phyloP scores from a whole-genome alignment of 1,140 invertebrate genomes.

The Coptotermes formosanus region DNA sequence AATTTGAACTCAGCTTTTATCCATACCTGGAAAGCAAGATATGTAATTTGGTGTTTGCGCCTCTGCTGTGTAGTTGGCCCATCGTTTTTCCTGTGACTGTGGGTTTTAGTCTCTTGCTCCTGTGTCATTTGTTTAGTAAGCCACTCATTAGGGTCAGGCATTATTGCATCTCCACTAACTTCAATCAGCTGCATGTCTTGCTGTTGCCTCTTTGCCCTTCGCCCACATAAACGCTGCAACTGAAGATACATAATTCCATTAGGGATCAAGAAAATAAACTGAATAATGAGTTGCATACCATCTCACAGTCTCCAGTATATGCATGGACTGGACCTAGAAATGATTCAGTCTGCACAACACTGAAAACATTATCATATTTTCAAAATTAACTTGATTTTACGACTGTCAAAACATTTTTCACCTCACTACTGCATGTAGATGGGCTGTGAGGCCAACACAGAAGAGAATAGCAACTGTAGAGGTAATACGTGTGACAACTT shows the following conservation, averaged over 20 bases:
- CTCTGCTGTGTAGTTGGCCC: slow-evolving; percentile 69
- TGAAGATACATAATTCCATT: slow-evolving; percentile 38
- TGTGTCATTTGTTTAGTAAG: slow-evolving; percentile 78
- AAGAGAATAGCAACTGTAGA: no score
- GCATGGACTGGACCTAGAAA: no score
- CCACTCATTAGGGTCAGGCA: slow-evolving; percentile 77
- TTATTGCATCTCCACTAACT: slow-evolving; percentile 78
- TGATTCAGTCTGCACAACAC: no score
- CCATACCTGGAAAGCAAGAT: slow-evolving; percentile 79
- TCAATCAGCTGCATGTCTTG: slow-evolving; percentile 70
- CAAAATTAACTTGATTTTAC: no score
- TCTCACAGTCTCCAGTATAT: no score
- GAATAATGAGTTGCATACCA: no score
- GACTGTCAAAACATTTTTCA: no score
- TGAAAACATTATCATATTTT: no score
- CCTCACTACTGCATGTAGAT: no score
- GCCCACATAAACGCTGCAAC: slow-evolving; percentile 50
- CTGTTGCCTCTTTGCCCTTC: slow-evolving; percentile 50
- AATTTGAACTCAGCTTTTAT: background rate
- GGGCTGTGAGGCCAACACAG: no score
- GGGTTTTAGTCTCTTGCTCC: slow-evolving; percentile 57
- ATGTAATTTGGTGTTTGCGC: slow-evolving; percentile 94
- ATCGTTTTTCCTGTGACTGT: slow-evolving; percentile 53
- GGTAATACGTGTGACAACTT: no score
- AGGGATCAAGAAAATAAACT: no score